Evolutionary conservation across 1,140 invertebrate species (phyloP), one percentile per base, ranked within the genome.

Genomic region (Habropoda laboriosa): DNA sequence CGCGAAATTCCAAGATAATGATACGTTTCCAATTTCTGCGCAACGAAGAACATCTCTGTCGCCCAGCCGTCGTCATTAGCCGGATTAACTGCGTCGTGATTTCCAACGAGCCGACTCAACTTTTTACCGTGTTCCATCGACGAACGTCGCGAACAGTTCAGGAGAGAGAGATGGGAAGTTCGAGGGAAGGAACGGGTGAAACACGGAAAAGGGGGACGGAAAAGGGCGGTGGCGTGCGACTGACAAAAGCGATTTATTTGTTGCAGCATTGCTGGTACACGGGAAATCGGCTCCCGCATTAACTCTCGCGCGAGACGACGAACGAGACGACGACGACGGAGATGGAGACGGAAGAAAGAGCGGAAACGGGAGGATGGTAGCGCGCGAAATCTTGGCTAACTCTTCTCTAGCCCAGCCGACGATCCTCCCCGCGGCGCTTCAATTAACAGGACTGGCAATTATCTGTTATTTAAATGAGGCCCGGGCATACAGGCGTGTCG

Each of bases 401-500:
- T 84, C 85, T 90, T 88, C 87, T 87, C 68, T 71, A 71, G 82
- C 79, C 73, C 64, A 60, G 60, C 30, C 83, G 87, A 89, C 86
- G 86, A 89, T 90, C 87, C 83, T 87, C 86, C 82, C 86, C 72
- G 80, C 81, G 87, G 86, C 86, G 87, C 89, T 90, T 91, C 90
- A 91, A 91, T 91, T 91, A 92, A 91, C 89, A 86, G 88, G 86
- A 85, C 90, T 87, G 87, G 89, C 89, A 90, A 91, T 91, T 91
- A 92, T 91, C 90, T 88, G 90, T 92, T 91, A 91, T 91, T 91
- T 90, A 92, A 91, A 91, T 91, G 88, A 92, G 86, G 80, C 86
- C 67, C 61, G 42, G 60, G 78, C 74, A 78, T 74, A 79, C 87
- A 81, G 72, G 68, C 60, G 79, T 63, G 67, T 47, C 80, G 85